Base-by-base conservation (phyloP, 2,888 invertebrate species). In the Lamellibrachia columna region DNA sequence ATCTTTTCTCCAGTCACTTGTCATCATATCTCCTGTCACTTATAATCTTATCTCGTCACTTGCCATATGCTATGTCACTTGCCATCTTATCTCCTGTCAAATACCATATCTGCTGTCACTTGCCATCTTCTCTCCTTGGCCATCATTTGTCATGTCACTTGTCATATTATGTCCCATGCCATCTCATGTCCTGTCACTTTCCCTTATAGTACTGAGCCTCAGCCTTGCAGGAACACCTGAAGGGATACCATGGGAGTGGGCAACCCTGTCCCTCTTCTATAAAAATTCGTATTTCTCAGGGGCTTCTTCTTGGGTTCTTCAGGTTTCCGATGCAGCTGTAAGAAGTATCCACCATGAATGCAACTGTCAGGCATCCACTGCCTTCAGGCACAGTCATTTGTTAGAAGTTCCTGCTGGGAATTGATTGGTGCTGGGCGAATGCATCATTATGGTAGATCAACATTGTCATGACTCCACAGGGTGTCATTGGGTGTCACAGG, bases 311-410 rank as follows among this genome's bases (percentile, higher is more conserved):
- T n/a, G n/a, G 75, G 15, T n/a, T 75, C 75, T 55, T 55, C n/a
- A 75, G 75, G 75, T 75, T 75, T 75, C 75, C 75, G 15, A 75
- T 6, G 75, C 75, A 75, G 75, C 75, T 75, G 75, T 75, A 75
- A 15, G 75, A 75, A 75, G n/a, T 75, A n/a, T 75, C 75, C 75
- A 75, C 22, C 22, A 15, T 22, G 75, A 75, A 75, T 75, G 75
- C 75, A 6, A n/a, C 22, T 75, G 75, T 75, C 22, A 15, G 75
- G 75, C 75, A 75, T 75, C 75, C 75, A 75, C 75, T 75, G 75
- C 75, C 75, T 75, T 75, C 75, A 75, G 75, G 75, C 75, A 6
- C 75, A 75, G 75, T 75, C 75, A 75, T 75, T 75, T 75, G 75
- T 75, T 75, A 75, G 75, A 75, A 75, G 75, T 75, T 75, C 22